These are phyloP conservation scores for Sycophila sp. DNA, from an alignment of 1,140 invertebrate species.

Conservation along the genomic window DNA sequence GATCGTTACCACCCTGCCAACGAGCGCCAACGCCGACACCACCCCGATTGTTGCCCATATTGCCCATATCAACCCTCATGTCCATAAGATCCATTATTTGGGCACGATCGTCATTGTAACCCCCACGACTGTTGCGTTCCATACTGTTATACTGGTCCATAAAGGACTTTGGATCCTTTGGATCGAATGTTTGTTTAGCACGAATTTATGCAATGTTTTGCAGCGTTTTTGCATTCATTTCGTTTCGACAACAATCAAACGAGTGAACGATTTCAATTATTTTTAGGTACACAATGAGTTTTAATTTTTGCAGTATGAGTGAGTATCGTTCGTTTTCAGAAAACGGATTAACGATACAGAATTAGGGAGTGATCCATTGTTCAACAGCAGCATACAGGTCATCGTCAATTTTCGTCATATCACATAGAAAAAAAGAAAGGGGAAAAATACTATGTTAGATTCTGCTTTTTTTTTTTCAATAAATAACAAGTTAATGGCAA, in stretches of 20 bases:
- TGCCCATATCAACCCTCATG: constrained; percentile 65
- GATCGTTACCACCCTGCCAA: constrained; percentile 58
- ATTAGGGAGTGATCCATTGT: constrained; percentile 60
- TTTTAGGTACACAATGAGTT: neutral
- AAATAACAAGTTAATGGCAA: neutral
- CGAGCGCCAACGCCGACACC: constrained; percentile 50
- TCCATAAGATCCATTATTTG: constrained; percentile 67
- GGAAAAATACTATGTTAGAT: constrained; percentile 67
- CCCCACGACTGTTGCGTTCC: constrained; percentile 61
- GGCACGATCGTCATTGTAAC: constrained; percentile 64
- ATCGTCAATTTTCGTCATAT: constrained; percentile 68
- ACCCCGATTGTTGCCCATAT: constrained; percentile 50
- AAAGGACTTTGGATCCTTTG: constrained; percentile 64
- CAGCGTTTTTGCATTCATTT: constrained; percentile 22
- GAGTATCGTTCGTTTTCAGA: constrained; percentile 4
- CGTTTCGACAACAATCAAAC: neutral
- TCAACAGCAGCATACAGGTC: constrained; percentile 65
- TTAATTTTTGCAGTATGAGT: neutral
- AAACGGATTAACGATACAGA: constrained; percentile 28
- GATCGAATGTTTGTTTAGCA: neutral
- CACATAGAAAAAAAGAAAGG: constrained; percentile 68
- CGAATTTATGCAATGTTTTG: constrained; percentile 24
- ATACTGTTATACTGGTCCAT: constrained; percentile 66
- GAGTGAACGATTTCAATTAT: neutral
- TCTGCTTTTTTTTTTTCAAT: constrained; percentile 27